phyloP scores from a whole-genome alignment of 1,140 invertebrate genomes.

The Pseudomyrmex pallidus region DNA sequence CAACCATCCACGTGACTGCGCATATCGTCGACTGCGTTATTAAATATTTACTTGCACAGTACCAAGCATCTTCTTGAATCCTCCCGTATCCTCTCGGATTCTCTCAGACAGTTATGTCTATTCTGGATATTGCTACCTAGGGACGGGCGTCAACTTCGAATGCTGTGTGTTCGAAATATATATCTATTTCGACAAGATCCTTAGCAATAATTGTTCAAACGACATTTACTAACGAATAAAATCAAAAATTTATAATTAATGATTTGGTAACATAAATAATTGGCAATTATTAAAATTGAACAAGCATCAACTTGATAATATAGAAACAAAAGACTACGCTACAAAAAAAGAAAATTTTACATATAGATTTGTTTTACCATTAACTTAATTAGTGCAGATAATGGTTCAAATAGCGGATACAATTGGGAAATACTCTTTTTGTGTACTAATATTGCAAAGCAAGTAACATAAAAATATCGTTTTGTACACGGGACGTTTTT shows the following conservation, averaged over 20 bases:
- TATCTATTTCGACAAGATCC: conserved; percentile 21
- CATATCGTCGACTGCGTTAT: conserved; percentile 39
- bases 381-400: no score
- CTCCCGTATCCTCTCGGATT: conserved; percentile 39
- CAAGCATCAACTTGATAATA: not conserved
- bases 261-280: conserved; percentile 4
- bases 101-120: conserved; percentile 58
- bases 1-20: conserved; percentile 31
- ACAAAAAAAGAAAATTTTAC: no score
- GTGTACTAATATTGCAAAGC: not conserved
- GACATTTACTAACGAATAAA: not conserved
- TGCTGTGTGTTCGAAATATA: conserved; percentile 11
- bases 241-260: not conserved
- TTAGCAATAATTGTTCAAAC: not conserved
- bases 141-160: conserved; percentile 47
- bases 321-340: no score
- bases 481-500: not conserved
- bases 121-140: conserved; percentile 53
- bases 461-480: conserved; percentile 14
- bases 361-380: no score
- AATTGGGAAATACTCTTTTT: not conserved
- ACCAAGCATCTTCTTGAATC: conserved; percentile 63
- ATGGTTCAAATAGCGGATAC: no score
- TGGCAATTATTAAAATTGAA: not conserved
- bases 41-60: conserved; percentile 64